Evolutionary conservation across 2,113 vertebrate genomes (phyloP), one percentile per base, ranked within the genome.

Genomic region (Pimephales promelas): DNA sequence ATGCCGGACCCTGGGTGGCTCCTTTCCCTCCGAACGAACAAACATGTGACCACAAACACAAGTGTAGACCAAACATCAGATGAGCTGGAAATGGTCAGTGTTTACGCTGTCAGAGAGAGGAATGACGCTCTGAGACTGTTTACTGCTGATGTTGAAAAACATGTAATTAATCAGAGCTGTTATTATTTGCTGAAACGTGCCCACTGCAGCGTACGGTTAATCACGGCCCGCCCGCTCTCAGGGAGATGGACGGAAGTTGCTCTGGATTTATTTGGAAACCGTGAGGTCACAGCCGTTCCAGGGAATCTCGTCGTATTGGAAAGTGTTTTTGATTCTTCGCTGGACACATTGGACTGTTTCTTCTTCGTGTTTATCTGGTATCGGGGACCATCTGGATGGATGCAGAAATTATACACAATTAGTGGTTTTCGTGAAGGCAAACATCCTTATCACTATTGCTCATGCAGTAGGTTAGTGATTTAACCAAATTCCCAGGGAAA

Each of bases 41-140:
- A 83, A 83, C 71, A 83, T 83, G 56, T 75, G 72, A 61, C 68
- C 66, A 77, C 75, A 83, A 82, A 83, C 83, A 80, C n/a, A 14
- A 82, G 66, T 34, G 80, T 68, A 87, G 86, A 89, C 82, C 84
- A 87, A 86, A 89, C 84, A 89, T 36, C 66, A 62, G 79, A 72
- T 70, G 34, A 66, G 47, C 56, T 20, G 59, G 52, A 81, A 20
- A 82, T 64, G 56, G 49, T 85, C 47, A 84, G 45, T 88, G 87
- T 88, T 88, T 88, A 88, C 85, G 66, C 52, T 59, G 45, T 34
- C 34, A 14, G 31, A 71, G 56, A 26, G 36, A 79, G 57, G 43
- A n/a, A 56, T 56, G 31, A 74, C 18, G 47, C 22, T 70, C 14
- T 13, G 28, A 9, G n/a, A 20, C 24, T 84, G 88, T 87, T 85